Percentiles rank a stretch among this genome's conserved stretches.
Evolutionary conservation across 2,888 invertebrate species (phyloP).

Genomic region (Orthonevra nobilis): DNA sequence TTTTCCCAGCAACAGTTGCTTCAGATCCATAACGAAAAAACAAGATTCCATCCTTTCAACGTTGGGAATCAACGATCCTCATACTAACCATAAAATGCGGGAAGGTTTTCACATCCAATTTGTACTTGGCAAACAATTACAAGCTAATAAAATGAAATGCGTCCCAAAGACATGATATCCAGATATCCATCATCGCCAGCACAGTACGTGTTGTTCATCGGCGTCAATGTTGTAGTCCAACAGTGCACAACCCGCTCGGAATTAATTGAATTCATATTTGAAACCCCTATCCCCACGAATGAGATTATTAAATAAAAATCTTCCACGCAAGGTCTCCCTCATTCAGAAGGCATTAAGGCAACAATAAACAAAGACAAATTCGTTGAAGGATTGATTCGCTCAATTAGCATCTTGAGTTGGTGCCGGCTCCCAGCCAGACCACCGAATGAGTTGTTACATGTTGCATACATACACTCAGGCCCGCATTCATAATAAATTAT

Average conservation of each 20-base stretch:
- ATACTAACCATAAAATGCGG: constrained; percentile 28
- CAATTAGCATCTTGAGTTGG: constrained; percentile 51
- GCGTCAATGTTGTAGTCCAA: not conserved
- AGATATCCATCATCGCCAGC: constrained; percentile 31
- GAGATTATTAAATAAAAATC: constrained; percentile 52
- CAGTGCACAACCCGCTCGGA: constrained; percentile 17
- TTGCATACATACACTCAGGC: not conserved
- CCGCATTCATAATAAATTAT: constrained; percentile 61
- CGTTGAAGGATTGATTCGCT: constrained; percentile 59
- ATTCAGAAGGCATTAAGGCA: constrained; percentile 11
- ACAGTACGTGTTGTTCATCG: too few species aligned
- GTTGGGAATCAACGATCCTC: not conserved
- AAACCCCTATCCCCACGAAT: constrained; percentile 48
- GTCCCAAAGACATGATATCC: constrained; percentile 29
- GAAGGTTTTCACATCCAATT: constrained; percentile 49
- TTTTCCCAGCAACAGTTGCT: constrained; percentile 1
- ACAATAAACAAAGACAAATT: constrained; percentile 32
- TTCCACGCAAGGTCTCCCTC: not conserved
- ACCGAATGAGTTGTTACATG: constrained; percentile 35
- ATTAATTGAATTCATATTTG: constrained; percentile 60
- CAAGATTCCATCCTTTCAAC: not conserved
- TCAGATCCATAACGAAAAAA: not conserved
- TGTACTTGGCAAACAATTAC: constrained; percentile 51
- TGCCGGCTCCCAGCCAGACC: not conserved
- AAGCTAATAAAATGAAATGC: constrained; percentile 53